These are phyloP conservation scores for Campylorhamphus procurvoides DNA, from an alignment of 2,113 vertebrate genomes.

Conservation along the genomic window DNA sequence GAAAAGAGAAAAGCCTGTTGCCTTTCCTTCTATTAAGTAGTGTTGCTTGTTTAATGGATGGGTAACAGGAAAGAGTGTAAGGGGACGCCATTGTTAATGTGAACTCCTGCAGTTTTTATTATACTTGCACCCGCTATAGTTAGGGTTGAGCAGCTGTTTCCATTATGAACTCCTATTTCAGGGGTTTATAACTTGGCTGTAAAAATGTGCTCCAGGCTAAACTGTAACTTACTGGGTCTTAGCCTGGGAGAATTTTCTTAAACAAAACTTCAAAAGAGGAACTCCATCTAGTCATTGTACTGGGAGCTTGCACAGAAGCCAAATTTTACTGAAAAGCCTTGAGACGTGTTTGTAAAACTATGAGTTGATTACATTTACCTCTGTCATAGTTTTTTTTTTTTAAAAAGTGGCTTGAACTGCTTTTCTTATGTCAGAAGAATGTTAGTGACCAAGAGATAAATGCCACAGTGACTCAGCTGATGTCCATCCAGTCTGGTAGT, in stretches of 20 bases:
- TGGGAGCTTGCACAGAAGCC: conserved; percentile 23
- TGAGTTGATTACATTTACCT: conserved; percentile 31
- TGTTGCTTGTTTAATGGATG: conserved; percentile 73
- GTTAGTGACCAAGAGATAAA: not conserved
- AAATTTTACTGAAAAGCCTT: conserved; percentile 45
- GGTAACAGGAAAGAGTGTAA: conserved; percentile 75
- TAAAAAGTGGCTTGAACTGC: not conserved
- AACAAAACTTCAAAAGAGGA: conserved; percentile 62
- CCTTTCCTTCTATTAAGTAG: conserved; percentile 66
- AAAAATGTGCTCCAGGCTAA: conserved; percentile 77
- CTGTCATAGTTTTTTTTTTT: not conserved
- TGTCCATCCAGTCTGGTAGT: not conserved
- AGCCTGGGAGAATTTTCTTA: conserved; percentile 75
- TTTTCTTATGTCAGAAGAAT: not conserved
- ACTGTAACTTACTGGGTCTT: conserved; percentile 70
- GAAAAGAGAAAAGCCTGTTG: conserved; percentile 36
- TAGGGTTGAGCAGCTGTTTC: conserved; percentile 80
- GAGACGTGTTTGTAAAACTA: conserved; percentile 19
- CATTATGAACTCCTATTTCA: conserved; percentile 81
- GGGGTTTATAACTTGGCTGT: conserved; percentile 80
- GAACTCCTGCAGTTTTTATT: conserved; percentile 79
- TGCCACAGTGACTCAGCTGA: not conserved
- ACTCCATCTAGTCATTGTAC: conserved; percentile 57
- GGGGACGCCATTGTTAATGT: conserved; percentile 73
- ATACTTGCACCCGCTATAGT: conserved; percentile 67